Percentiles rank a stretch among this genome's conserved stretches.
Evolutionary conservation across 2,888 invertebrate genomes (phyloP).

Genomic region (Limenitis arthemis): DNA sequence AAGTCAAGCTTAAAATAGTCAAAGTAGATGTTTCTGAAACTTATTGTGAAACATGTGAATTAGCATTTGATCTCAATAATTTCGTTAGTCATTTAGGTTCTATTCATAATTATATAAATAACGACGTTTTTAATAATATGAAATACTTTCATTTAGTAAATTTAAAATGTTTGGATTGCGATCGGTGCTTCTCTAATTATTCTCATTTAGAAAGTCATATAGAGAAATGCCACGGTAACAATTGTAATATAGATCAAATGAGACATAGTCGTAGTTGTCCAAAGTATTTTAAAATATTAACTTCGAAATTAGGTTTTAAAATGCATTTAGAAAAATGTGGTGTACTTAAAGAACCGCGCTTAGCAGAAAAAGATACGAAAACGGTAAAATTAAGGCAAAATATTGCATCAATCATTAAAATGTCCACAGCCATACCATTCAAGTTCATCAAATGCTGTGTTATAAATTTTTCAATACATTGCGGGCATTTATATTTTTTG

Average conservation of each 20-base stretch:
- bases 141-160: constrained; percentile 19
- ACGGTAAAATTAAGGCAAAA: constrained; percentile 23
- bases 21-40: constrained; percentile 31
- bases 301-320: constrained; percentile 19
- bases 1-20: constrained; percentile 13
- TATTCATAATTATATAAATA: constrained; percentile 16
- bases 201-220: constrained; percentile 9
- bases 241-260: background rate
- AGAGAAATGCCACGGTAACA: constrained; percentile 2
- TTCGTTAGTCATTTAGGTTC: constrained; percentile 25
- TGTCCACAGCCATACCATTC: constrained; percentile 37
- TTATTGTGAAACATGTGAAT: constrained; percentile 28
- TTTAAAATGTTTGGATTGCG: constrained; percentile 27
- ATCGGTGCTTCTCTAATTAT: constrained; percentile 9
- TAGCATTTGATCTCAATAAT: constrained; percentile 21
- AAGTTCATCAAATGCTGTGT: constrained; percentile 35
- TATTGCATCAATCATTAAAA: constrained; percentile 29
- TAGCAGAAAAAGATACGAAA: constrained; percentile 10
- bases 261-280: constrained; percentile 12
- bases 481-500: constrained; percentile 31
- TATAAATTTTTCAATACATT: constrained; percentile 34
- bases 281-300: constrained; percentile 18
- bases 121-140: background rate
- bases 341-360: constrained; percentile 9
- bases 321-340: constrained; percentile 19